Base-by-base conservation (phyloP, 2,113 vertebrate species). In the Aspiorhynchus laticeps region DNA sequence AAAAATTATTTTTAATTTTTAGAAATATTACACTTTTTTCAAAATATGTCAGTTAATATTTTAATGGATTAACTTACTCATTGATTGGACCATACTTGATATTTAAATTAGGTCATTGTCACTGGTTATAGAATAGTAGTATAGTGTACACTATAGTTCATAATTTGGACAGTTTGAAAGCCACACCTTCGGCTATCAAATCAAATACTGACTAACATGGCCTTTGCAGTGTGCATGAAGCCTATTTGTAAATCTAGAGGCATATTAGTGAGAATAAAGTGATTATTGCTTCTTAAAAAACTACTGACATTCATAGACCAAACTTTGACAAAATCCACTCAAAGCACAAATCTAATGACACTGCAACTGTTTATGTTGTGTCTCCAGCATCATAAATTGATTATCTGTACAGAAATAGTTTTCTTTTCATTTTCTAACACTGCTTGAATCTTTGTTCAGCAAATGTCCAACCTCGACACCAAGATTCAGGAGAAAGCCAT, bases 401-500 rank as follows among this genome's bases (percentile, higher is more conserved):
- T 65, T 33, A 10, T 83, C 19, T 83, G 41, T 19, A 11, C 7
- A 24, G 26, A 80, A 61, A 19, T 43, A 19, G 2, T 43, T 61
- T 38, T 59, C 6, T 28, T 43, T 56, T 2, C 19, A 24, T 61
- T 26, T 61, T 3, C 31, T 38, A 36, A 85, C 1, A 36, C 41
- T 7, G 0, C 7, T 74, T 7, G 11, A 31, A 87, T 65, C 65
- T 65, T 92, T 92, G 92, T 94, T 92, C 95, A 99, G 98, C 96
- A 99, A 96, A 98, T 99, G 98, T 96, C 98, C 76, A 98, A 99
- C 93, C 96, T 99, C 96, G 98, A 99, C 95, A 93, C 96, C 89
- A 96, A 98, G 96, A 99, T 99, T 91, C 98, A 99, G 94, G 98
- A 99, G 95, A 99, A 99, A 92, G 98, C 98, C 93, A 96, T 98